phyloP scores from a whole-genome alignment of 2,888 invertebrate species.

The Pristionchus japonicus region DNA sequence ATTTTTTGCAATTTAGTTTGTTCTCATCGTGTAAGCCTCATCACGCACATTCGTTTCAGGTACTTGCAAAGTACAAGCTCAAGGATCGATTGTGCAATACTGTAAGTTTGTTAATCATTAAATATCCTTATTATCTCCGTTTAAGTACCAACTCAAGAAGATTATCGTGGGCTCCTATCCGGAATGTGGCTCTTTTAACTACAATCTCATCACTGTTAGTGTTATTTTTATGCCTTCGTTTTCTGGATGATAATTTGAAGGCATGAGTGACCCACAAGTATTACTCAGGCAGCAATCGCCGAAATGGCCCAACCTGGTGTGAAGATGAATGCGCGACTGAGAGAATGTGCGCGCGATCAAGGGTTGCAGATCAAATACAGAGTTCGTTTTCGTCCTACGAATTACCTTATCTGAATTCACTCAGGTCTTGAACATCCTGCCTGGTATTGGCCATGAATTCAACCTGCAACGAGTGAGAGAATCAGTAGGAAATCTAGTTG shows the following conservation, averaged over 20 bases:
- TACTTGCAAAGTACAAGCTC: neutral
- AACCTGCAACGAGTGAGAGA: neutral
- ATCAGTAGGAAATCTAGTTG: neutral
- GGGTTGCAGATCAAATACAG: neutral
- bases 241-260: too few species aligned
- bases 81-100: neutral
- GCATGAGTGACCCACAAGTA: too few species aligned
- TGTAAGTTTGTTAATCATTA: neutral
- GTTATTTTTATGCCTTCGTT: neutral
- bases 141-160: neutral
- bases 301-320: neutral
- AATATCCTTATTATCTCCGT: neutral
- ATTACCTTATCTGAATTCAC: neutral
- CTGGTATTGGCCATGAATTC: neutral
- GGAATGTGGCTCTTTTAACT: neutral
- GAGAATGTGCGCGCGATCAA: neutral
- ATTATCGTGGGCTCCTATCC: neutral
- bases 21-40: too few species aligned
- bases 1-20: too few species aligned
- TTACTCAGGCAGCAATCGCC: neutral
- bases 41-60: too few species aligned
- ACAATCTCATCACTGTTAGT: neutral
- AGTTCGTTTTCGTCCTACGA: neutral
- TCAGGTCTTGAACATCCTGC: neutral
- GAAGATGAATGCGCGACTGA: neutral